Evolutionary conservation across 2,113 vertebrate species (phyloP), one percentile per base, ranked within the genome.

Genomic region (Nyctibius bracteatus): DNA sequence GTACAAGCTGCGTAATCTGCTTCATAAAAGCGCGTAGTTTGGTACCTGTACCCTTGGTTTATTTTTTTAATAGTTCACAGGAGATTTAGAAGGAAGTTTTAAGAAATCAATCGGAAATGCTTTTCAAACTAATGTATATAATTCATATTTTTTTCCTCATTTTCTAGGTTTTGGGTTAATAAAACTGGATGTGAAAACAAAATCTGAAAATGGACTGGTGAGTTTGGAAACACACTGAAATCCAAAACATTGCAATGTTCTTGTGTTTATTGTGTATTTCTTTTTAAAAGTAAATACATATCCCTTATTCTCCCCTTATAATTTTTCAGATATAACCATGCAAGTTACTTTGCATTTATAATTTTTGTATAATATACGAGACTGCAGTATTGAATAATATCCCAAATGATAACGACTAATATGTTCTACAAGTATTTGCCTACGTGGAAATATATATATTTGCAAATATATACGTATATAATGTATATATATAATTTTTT

Each of bases 131-230:
- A n/a, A 41, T 74, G 9, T 65, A 15, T 55, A 19, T 92, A 79
- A 92, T 51, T 71, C 1, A 5, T 82, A 3, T 30, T 72, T 43
- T 90, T 95, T 88, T 94, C 90, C 47, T 77, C 14, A 59, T 94
- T 44, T 96, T 97, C 81, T 96, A 99, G 99, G 99, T 86, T 99
- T 99, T 92, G 99, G 99, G 82, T 98, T 99, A 82, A 99, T 99
- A 97, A 99, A 99, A 95, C 98, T 99, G 90, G 99, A 99, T 96
- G 98, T 99, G 98, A 99, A 99, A 98, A 99, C 99, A 54, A 99
- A 98, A 97, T 99, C 99, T 77, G 99, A 99, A 98, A 99, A 99
- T 97, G 99, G 99, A 97, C 96, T 99, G 98, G 99, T 99, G 97
- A 99, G 99, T 99, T 83, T 70, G 80, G 78, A 80, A 46, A 43